Evolutionary conservation across 2,797 vertebrate species (phyloP).

Genomic region (Rhynchonycteris naso): DNA sequence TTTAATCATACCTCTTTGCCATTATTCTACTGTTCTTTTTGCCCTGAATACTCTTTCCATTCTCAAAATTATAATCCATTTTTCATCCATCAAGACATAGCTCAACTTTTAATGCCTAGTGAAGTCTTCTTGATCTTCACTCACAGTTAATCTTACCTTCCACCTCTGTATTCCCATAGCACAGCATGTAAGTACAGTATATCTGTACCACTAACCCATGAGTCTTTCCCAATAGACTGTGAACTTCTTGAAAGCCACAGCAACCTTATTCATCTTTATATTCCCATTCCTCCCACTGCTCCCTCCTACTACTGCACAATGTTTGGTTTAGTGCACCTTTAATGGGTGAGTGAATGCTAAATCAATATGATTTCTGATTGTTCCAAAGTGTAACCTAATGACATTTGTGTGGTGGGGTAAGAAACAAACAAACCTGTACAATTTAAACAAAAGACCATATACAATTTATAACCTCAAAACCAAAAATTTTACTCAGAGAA

Average conservation of each 20-base stretch:
- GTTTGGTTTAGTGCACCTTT: background rate
- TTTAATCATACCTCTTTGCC: background rate
- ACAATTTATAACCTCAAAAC: background rate
- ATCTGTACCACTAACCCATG: background rate
- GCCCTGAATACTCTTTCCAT: background rate
- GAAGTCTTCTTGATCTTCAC: background rate
- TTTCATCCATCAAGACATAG: background rate
- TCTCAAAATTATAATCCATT: background rate
- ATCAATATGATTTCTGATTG: background rate
- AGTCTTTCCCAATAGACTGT: background rate
- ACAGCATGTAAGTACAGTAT: background rate
- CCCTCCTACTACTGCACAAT: background rate
- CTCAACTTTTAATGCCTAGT: background rate
- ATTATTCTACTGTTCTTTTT: background rate
- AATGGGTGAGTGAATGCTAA: background rate
- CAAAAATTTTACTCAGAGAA: background rate
- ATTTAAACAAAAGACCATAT: background rate
- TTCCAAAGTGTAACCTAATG: background rate
- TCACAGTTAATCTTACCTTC: background rate
- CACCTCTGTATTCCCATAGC: background rate
- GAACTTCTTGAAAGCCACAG: background rate
- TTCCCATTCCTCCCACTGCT: background rate
- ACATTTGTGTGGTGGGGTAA: background rate
- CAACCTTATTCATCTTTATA: background rate
- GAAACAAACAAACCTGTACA: background rate